Conservation (phyloP, 2,888 invertebrate species). For the Sturmia bella region DNA sequence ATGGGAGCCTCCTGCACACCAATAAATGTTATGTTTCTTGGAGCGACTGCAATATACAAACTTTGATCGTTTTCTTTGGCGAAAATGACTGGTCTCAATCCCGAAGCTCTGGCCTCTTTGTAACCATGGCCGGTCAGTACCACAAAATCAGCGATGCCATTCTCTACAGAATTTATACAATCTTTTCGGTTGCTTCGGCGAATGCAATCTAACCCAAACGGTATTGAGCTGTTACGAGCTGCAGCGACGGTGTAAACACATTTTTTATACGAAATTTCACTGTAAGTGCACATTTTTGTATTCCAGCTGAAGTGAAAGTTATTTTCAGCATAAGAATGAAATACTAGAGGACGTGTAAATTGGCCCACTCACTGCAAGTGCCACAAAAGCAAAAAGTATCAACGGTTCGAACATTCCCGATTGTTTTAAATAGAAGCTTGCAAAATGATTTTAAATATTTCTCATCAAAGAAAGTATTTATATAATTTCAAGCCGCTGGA, state of each 20-base stretch:
- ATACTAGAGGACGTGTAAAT: conserved; percentile 4
- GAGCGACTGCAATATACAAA: conserved; percentile 70
- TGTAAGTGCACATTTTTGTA: conserved; percentile 63
- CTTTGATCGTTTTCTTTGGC: conserved; percentile 64
- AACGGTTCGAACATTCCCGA: conserved; percentile 30
- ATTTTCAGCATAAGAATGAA: conserved; percentile 11
- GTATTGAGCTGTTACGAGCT: conserved; percentile 60
- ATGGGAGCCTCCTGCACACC: conserved; percentile 65
- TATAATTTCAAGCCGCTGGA: background rate
- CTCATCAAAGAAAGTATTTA: conserved; percentile 33
- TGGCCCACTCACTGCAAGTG: conserved; percentile 30
- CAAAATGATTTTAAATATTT: background rate
- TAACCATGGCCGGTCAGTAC: conserved; percentile 69
- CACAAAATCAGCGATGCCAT: conserved; percentile 53
- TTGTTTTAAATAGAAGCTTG: background rate
- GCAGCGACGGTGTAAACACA: conserved; percentile 59
- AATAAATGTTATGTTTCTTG: conserved; percentile 62
- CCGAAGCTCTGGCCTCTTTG: conserved; percentile 54
- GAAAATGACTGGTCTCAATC: conserved; percentile 65
- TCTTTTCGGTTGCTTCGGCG: conserved; percentile 38
- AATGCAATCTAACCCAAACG: conserved; percentile 63
- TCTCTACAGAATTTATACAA: conserved; percentile 62
- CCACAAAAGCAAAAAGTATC: conserved; percentile 17
- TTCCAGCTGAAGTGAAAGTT: background rate
- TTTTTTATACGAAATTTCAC: conserved; percentile 54